Conservation (phyloP, 2,797 vertebrate genomes). For the Buceros bicornis region DNA sequence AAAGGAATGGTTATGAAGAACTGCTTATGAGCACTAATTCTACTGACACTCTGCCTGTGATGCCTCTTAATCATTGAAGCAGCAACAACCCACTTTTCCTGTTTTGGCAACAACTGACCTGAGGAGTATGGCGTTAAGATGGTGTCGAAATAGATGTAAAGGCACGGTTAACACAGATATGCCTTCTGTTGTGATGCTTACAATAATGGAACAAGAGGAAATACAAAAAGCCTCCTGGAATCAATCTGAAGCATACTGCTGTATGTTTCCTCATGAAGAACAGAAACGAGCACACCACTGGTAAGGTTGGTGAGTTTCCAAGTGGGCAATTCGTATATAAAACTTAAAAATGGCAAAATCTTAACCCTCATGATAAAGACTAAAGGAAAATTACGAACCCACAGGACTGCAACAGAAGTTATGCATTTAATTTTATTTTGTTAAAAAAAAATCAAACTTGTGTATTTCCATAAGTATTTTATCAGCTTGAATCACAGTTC, state of each 20-base stretch:
- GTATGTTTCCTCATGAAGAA: not conserved
- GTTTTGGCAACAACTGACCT: not conserved
- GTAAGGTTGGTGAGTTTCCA: not conserved
- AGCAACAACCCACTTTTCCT: not conserved
- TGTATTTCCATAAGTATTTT: conserved; percentile 15
- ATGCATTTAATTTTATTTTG: not conserved
- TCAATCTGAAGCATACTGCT: not conserved
- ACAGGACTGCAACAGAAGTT: not conserved
- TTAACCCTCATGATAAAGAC: not conserved
- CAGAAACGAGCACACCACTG: not conserved
- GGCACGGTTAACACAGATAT: not conserved
- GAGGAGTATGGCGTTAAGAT: not conserved
- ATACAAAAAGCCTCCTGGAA: not conserved
- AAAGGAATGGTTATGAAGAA: not conserved
- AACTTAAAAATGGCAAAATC: not conserved
- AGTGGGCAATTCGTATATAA: not conserved
- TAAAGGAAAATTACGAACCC: not conserved
- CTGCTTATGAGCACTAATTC: not conserved
- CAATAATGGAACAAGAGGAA: not conserved
- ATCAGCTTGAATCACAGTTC: conserved; percentile 15
- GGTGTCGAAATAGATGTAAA: not conserved
- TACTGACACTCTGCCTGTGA: not conserved
- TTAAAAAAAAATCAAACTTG: not conserved
- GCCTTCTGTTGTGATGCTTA: not conserved
- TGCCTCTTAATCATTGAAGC: not conserved